Percentiles rank a stretch among this genome's conserved stretches.
Evolutionary conservation across 2,113 vertebrate genomes (phyloP).

Genomic region (Ardeotis arabs): DNA sequence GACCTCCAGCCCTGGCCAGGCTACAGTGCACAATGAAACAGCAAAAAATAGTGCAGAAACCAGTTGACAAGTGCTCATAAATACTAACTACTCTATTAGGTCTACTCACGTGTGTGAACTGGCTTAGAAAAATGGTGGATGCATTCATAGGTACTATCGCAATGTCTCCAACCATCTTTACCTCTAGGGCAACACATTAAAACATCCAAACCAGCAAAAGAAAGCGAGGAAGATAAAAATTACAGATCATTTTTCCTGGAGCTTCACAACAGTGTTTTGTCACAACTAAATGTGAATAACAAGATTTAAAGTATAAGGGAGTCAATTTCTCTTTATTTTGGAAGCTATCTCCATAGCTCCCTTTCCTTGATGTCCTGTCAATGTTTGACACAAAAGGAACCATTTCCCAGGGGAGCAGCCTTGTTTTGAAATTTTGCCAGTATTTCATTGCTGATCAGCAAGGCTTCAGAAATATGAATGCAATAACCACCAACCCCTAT

Average conservation of each 20-base stretch:
- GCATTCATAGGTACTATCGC: not conserved
- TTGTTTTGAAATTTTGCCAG: not conserved
- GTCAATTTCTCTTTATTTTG: not conserved
- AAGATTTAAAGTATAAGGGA: not conserved
- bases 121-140: not conserved
- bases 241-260: not conserved
- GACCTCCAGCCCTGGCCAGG: not conserved
- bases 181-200: not conserved
- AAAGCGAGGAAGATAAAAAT: not conserved
- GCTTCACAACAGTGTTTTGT: not conserved
- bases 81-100: not conserved
- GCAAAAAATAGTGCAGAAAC: not conserved
- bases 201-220: not conserved
- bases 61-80: accelerated
- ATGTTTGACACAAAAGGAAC: not conserved
- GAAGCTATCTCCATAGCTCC: not conserved
- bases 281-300: not conserved
- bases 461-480: not conserved
- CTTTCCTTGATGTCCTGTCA: not conserved
- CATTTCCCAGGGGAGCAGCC: not conserved
- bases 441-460: not conserved
- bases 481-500: not conserved
- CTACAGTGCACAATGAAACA: not conserved
- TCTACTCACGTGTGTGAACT: not conserved
- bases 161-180: not conserved